These are phyloP conservation scores for Ondatra zibethicus DNA, from an alignment of 2,113 vertebrate species.

Conservation along the genomic window DNA sequence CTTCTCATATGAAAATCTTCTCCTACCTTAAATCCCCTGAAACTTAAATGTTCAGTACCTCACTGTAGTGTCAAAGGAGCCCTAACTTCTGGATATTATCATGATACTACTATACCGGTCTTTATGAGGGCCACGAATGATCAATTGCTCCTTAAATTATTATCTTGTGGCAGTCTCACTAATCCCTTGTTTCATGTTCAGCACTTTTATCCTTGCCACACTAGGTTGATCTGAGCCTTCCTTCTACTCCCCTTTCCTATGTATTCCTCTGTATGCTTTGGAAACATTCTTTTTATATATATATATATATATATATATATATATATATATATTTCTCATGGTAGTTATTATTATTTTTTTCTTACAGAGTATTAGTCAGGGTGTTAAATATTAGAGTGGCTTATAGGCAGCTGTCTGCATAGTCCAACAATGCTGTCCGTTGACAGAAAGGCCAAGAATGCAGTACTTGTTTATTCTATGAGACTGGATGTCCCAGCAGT, in stretches of 20 bases:
- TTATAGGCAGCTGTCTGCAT: too few relatives aligned
- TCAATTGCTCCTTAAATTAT: not conserved
- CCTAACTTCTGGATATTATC: too few relatives aligned
- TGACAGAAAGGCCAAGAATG: not conserved
- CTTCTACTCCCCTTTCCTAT: not conserved
- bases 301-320: too few relatives aligned
- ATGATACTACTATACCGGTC: not conserved
- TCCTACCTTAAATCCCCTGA: not conserved
- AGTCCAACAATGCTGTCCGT: not conserved
- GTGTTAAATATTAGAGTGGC: not conserved
- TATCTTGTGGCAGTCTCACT: not conserved
- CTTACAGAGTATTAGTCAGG: too few relatives aligned
- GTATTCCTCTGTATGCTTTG: not conserved
- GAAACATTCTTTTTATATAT: too few relatives aligned
- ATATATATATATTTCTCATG: too few relatives aligned
- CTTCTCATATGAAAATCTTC: not conserved
- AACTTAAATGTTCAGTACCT: too few relatives aligned
- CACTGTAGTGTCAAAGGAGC: not conserved
- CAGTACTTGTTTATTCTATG: not conserved
- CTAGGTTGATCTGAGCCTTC: not conserved
- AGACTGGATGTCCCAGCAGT: not conserved
- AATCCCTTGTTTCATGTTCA: not conserved
- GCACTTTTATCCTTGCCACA: not conserved
- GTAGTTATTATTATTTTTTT: too few relatives aligned
- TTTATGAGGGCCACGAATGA: not conserved